Evolutionary conservation across 2,797 vertebrate species (phyloP).

Genomic region (Smutsia gigantea): DNA sequence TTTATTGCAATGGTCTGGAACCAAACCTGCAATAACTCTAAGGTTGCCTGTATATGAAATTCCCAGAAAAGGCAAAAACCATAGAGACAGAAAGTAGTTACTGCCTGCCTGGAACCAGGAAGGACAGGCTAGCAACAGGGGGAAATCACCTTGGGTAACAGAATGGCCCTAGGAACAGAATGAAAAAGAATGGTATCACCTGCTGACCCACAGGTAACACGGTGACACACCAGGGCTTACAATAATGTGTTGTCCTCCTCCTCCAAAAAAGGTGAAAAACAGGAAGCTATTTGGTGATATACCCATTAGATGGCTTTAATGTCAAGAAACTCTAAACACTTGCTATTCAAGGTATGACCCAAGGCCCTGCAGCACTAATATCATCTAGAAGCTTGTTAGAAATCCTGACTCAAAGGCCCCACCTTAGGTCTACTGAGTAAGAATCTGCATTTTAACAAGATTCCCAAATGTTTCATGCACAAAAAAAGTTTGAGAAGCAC

Average conservation of each 20-base stretch:
- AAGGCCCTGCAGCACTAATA: neutral
- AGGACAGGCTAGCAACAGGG: neutral
- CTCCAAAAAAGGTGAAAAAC: neutral
- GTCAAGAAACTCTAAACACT: neutral
- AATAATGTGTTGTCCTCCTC: neutral
- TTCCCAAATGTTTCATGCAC: neutral
- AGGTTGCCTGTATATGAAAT: neutral
- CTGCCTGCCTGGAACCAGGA: neutral
- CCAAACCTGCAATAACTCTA: no score
- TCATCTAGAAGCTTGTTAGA: neutral
- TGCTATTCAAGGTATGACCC: neutral
- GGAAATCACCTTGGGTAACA: neutral
- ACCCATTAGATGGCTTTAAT: neutral
- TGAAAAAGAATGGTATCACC: neutral
- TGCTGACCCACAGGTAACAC: neutral
- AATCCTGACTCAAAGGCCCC: neutral
- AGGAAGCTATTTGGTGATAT: neutral
- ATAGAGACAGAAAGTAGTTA: neutral
- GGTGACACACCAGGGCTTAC: neutral
- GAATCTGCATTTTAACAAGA: constrained; percentile 1
- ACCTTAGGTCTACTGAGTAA: neutral
- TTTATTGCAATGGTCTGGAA: no score
- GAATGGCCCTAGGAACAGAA: constrained; percentile 1
- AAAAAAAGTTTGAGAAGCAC: neutral
- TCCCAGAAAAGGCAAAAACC: neutral